phyloP scores from a whole-genome alignment of 2,113 vertebrate species.

The Naja naja region DNA sequence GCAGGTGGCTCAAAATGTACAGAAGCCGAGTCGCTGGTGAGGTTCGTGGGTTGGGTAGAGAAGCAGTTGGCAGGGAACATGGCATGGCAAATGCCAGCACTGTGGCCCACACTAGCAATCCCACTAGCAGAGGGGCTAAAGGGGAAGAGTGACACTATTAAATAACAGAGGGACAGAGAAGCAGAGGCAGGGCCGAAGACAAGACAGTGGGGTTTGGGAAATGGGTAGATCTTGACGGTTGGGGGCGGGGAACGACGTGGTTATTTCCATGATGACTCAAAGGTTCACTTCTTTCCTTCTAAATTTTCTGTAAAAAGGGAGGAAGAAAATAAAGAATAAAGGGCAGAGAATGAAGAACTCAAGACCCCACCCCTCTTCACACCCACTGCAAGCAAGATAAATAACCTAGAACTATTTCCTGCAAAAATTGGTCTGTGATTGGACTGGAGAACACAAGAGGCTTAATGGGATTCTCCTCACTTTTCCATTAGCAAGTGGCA shows the following conservation, averaged over 20 bases:
- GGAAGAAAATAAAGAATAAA: not conserved
- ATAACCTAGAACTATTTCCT: not conserved
- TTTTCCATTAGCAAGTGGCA: not conserved
- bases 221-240: not conserved
- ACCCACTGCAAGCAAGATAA: not conserved
- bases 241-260: not conserved
- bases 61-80: not conserved
- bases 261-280: slow-evolving; percentile 3
- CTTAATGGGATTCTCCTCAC: not conserved
- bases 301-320: not conserved
- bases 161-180: slow-evolving; percentile 18
- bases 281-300: slow-evolving; percentile 32
- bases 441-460: not conserved
- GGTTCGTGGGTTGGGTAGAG: not conserved
- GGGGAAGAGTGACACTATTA: slow-evolving; percentile 2
- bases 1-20: slow-evolving; percentile 24
- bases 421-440: not conserved
- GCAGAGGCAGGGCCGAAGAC: not conserved
- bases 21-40: not conserved
- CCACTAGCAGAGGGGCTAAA: not conserved
- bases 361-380: too few relatives aligned
- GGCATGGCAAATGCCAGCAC: not conserved
- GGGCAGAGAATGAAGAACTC: not conserved
- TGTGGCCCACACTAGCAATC: slow-evolving; percentile 10
- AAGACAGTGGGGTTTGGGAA: not conserved